A percentile compares a stretch with the other conserved stretches of the same genome.
Evolutionary conservation across 2,797 vertebrate species (phyloP).

Genomic region (Sebastes reedi): DNA sequence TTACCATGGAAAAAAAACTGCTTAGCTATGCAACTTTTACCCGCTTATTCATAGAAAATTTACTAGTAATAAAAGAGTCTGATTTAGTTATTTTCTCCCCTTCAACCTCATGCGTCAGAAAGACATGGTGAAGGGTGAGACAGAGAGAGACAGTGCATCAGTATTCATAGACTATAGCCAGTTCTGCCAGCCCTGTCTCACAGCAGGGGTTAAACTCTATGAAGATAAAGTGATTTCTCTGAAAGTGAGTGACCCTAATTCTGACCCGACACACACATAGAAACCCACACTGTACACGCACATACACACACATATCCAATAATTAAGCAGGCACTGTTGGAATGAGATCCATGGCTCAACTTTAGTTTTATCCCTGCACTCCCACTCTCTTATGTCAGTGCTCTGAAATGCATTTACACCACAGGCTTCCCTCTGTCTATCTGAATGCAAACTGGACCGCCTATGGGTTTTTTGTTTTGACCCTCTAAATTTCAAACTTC

Average conservation of each 20-base stretch:
- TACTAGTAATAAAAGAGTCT: conserved; percentile 53
- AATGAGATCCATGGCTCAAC: conserved; percentile 40
- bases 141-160: conserved; percentile 44
- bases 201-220: conserved; percentile 61
- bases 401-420: conserved; percentile 32
- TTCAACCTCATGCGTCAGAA: conserved; percentile 45
- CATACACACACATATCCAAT: conserved; percentile 6
- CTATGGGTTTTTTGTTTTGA: background rate
- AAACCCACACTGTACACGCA: background rate
- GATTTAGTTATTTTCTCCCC: conserved; percentile 61
- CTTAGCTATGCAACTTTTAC: conserved; percentile 60
- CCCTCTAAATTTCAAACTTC: conserved; percentile 10
- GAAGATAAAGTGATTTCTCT: conserved; percentile 75
- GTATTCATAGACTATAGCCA: conserved; percentile 67
- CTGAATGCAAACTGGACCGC: conserved; percentile 19
- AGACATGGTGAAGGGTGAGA: conserved; percentile 2
- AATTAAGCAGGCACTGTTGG: conserved; percentile 46
- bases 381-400: background rate
- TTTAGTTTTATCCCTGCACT: conserved; percentile 20
- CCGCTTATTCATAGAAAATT: conserved; percentile 62
- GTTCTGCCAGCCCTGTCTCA: conserved; percentile 54
- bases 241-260: conserved; percentile 56
- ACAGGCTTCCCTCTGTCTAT: conserved; percentile 24
- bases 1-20: conserved; percentile 45
- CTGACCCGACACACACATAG: conserved; percentile 50